Conservation (phyloP, 2,888 invertebrate species). For the Drosophila rellima region DNA sequence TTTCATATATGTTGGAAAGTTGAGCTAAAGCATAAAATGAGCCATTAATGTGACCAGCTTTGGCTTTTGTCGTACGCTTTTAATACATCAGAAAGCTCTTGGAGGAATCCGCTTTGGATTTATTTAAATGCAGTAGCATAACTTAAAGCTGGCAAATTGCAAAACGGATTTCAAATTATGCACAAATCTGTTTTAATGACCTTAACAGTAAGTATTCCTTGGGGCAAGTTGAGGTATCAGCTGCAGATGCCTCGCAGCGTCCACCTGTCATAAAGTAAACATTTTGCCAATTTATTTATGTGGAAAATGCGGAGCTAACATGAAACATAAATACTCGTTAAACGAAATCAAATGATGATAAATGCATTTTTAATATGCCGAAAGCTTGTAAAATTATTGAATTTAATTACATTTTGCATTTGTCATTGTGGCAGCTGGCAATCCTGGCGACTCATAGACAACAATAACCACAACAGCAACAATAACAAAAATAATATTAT, state of each 20-base stretch:
- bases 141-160: conserved; percentile 37
- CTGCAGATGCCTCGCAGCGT: conserved; percentile 35
- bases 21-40: conserved; percentile 24
- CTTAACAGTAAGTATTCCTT: conserved; percentile 17
- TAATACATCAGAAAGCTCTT: conserved; percentile 12
- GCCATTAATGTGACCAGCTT: conserved; percentile 49
- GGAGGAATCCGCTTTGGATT: neutral
- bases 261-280: conserved; percentile 60
- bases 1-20: conserved; percentile 3
- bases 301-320: neutral
- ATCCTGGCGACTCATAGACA: conserved; percentile 35
- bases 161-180: conserved; percentile 60
- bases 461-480: conserved; percentile 30
- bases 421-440: conserved; percentile 49
- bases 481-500: conserved; percentile 58
- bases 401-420: conserved; percentile 56
- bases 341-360: conserved; percentile 64
- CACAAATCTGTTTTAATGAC: conserved; percentile 72
- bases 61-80: conserved; percentile 8
- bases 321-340: conserved; percentile 37
- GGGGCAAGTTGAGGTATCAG: conserved; percentile 26
- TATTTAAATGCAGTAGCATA: conserved; percentile 38
- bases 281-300: conserved; percentile 67
- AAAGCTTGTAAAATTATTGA: conserved; percentile 41
- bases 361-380: conserved; percentile 62